Base-by-base conservation (phyloP, 1,140 invertebrate species). In the Brachionus plicatilis region DNA sequence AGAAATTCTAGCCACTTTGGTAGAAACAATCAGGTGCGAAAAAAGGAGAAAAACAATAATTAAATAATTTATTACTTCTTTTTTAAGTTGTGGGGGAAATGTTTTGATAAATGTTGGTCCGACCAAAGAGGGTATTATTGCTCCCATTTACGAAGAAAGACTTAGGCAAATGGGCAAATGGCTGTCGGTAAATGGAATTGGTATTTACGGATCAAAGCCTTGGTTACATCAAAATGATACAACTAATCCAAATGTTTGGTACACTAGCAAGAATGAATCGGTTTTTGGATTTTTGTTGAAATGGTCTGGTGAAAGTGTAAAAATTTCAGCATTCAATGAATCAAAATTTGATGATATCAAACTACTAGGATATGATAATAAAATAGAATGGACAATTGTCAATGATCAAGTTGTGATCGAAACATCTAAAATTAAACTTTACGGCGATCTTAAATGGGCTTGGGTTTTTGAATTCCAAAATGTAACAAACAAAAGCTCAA, bases 91-190 rank as follows among this genome's bases (percentile, higher is more conserved):
- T 87, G 94, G 94, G 89, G 95, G 95, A 41, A 97, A 97, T 90
- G 90, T 95, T 9, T 88, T 97, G 7, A 92, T 97, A 86, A 97
- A 97, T 88, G 92, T 97, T 85, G 95, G 96, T 0, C 96, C 96
- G 12, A 95, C 95, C 0, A 93, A 93, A 87, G 94, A 96, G 86
- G 96, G 96, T 2, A 93, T 92, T 3, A 97, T 98, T 79, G 87
- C 91, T 11, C 94, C 95, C 7, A 95, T 98, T 86, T 97, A 94
- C 89, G 93, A 97, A 91, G 95, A 98, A 87, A 91, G 95, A 85
- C 90, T 98, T 0, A 87, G 91, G 2, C 88, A 92, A 85, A 79
- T 92, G 27, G 93, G 93, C 50, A 85, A 88, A n/a, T 97, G 95
- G 95, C 88, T 98, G 6, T 86, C 90, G 9, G 88, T 94, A 1